phyloP scores from a whole-genome alignment of 1,140 invertebrate species.

The Aphaenogaster ashmeadi region DNA sequence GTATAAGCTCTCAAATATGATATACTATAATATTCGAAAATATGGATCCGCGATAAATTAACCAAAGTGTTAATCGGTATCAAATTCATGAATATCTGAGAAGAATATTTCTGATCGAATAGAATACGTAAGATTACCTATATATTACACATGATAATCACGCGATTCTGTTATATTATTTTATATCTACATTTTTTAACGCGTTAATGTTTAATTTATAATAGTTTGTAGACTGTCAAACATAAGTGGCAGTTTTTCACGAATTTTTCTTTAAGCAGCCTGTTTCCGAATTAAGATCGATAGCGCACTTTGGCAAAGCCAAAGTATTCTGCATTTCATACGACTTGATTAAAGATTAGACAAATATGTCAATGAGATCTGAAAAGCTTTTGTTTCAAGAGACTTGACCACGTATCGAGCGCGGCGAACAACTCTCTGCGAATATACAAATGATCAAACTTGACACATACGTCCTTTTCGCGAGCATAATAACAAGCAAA shows the following conservation, averaged over 20 bases:
- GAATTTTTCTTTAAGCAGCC: not conserved
- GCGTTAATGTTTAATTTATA: not conserved
- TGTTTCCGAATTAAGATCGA: not conserved
- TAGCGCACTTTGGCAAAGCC: not conserved
- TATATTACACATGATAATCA: not conserved
- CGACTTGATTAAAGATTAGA: not conserved
- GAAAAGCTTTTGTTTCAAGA: constrained; percentile 19
- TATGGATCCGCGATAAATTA: not conserved
- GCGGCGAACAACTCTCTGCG: not conserved
- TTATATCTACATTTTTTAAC: not conserved
- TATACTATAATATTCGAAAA: not conserved
- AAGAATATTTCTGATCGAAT: not conserved
- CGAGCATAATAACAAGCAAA: constrained; percentile 14
- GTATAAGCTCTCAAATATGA: not conserved
- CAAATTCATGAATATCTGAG: not conserved
- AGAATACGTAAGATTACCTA: not conserved
- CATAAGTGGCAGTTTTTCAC: not conserved
- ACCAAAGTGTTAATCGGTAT: not conserved
- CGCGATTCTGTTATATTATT: not conserved
- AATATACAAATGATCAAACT: constrained; percentile 4
- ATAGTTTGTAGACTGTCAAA: not conserved
- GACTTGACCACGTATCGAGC: not conserved
- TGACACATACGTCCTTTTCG: not conserved
- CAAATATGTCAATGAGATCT: not conserved
- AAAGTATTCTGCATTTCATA: not conserved